Base-by-base conservation (phyloP, 1,140 invertebrate genomes). In the Ceratosolen solmsi region DNA sequence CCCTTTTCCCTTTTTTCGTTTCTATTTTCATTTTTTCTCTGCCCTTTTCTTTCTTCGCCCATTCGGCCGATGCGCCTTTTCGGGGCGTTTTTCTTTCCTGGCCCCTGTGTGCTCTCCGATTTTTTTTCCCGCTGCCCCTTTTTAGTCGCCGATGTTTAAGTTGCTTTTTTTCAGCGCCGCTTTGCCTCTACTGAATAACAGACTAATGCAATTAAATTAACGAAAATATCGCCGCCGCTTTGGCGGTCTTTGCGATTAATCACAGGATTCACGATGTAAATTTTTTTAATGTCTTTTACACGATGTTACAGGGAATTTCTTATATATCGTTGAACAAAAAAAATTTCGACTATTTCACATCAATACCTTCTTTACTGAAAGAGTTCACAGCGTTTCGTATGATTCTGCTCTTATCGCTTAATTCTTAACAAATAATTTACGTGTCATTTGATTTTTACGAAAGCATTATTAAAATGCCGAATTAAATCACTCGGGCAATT, bases 191-290 rank as follows among this genome's bases (percentile, higher is more conserved):
- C 51, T 68, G 54, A 60, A 54, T 72, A 72, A 79, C 54, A 58
- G 51, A 58, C 51, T 72, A 72, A 60, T 72, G 70, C 78, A 79
- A 79, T 79, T 79, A 79, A 79, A 60, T 79, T 79, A 27, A 60
- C 68, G 78, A 79, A 79, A 72, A 60, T 72, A 79, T 60, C 54
- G 33, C 17, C 46, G 49, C 38, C 63, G 38, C 30, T 46, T 51
- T 58, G 36, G n/a, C 25, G 51, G 33, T 27, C 65, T 71, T 56
- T n/a, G 25, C 11, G 25, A 77, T 68, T 78, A 68, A 78, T 78
- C 30, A n/a, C 20, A 3, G 22, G 15, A 54, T 73, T 60, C 46
- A 20, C 1, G 54, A 5, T 4, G 63, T 38, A 41, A 41, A 54
- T 70, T 25, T 33, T 46, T 65, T 78, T 68, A 68, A 68, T 54